These are phyloP conservation scores for Callyntrura sp. DNA, from an alignment of 2,888 invertebrate genomes.

Conservation along the genomic window DNA sequence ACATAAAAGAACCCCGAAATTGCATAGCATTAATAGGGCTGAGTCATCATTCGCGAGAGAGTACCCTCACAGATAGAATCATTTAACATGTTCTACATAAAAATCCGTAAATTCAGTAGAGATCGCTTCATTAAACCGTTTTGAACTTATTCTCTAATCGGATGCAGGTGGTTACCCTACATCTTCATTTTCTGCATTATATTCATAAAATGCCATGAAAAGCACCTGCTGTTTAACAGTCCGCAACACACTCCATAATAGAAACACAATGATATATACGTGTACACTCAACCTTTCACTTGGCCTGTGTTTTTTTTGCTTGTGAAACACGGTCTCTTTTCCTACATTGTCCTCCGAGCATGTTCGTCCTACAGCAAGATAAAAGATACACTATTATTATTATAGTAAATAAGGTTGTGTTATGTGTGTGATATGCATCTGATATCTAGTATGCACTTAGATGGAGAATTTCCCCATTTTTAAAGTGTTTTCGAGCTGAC, in stretches of 20 bases:
- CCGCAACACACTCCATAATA: not conserved
- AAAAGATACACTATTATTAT: too few relatives aligned
- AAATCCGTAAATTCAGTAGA: too few relatives aligned
- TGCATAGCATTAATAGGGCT: too few relatives aligned
- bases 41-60: too few relatives aligned
- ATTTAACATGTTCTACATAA: too few relatives aligned
- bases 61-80: too few relatives aligned
- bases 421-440: not conserved
- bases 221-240: not conserved
- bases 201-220: constrained; percentile 8
- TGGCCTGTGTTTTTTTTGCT: not conserved
- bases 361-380: too few relatives aligned
- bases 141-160: too few relatives aligned
- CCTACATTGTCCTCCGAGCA: not conserved
- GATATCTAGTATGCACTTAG: too few relatives aligned
- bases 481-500: constrained; percentile 5
- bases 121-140: too few relatives aligned
- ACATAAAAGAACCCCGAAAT: too few relatives aligned
- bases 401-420: not conserved
- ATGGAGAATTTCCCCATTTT: not conserved
- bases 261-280: not conserved
- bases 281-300: constrained; percentile 1
- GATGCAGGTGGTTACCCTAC: constrained; percentile 1
- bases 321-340: not conserved
- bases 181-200: not conserved